Evolutionary conservation across 2,797 vertebrate genomes (phyloP), one percentile per base, ranked within the genome.

Genomic region (Oreonectes daqikongensis): DNA sequence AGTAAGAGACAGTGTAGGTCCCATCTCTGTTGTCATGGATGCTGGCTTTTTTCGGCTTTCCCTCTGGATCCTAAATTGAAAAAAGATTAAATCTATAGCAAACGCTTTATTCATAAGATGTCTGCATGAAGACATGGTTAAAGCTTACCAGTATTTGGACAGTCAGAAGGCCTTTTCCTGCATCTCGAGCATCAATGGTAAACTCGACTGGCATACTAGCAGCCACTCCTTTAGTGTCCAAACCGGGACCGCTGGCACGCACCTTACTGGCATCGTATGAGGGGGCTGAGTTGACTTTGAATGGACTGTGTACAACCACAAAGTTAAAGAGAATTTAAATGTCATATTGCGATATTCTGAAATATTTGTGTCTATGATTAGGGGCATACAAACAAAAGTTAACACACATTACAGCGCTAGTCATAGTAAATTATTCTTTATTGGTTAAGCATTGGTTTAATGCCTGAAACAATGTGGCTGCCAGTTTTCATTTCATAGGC

Each of bases 181-280:
- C 97, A 0, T 99, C 96, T 0, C 96, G 94, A 1, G 97, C 96
- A 0, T 99, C 97, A 0, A 99, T 98, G 80, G 96, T 98, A 86
- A 99, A 99, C 86, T 98, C 97, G 3, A 99, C 96, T 0, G 97
- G 97, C 20, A 98, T 85, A 79, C 96, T 99, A 74, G 97, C 97
- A 0, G 95, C 88, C 80, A 99, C 95, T 65, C 97, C 97, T 0
- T 94, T 90, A 1, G 92, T 91, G 2, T 96, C 95, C 69, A 99
- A 94, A 28, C 97, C 97, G 0, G 97, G 97, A 4, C 97, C 97
- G 0, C 96, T 99, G 75, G 97, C 96, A 0, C 94, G 93, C 7
- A 99, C 97, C 85, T 99, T 99, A 83, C 97, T 99, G 89, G 97
- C 97, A 0, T 99, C 97, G 0, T 98, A 95, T 52, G 94, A 91